These are phyloP conservation scores for Pygocentrus nattereri DNA, from an alignment of 2,797 vertebrate species.

Conservation along the genomic window DNA sequence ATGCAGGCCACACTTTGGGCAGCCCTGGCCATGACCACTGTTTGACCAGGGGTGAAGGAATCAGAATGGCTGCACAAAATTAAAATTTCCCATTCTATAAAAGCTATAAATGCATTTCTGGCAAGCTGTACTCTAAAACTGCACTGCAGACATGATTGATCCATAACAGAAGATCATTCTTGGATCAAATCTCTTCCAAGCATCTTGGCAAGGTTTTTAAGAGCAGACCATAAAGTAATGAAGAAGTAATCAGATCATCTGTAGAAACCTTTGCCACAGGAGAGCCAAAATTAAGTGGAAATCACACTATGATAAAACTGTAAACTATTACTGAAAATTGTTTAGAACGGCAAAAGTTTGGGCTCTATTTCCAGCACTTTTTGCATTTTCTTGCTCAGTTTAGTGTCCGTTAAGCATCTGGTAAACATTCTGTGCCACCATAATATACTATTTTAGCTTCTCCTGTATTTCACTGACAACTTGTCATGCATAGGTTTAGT, in stretches of 20 bases:
- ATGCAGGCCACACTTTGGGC: background rate
- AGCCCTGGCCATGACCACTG: background rate
- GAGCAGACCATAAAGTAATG: constrained; percentile 32
- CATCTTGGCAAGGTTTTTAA: constrained; percentile 28
- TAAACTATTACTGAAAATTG: background rate
- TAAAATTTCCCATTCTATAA: constrained; percentile 41
- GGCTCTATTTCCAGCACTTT: background rate
- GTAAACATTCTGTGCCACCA: constrained; percentile 14
- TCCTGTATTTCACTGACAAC: background rate
- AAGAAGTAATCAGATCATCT: constrained; percentile 1
- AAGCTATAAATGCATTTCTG: constrained; percentile 47
- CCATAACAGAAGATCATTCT: constrained; percentile 29
- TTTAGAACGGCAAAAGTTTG: background rate
- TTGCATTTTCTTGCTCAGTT: background rate
- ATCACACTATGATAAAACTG: background rate
- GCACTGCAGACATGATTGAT: constrained; percentile 41
- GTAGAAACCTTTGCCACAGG: constrained; percentile 10
- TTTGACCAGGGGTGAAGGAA: constrained; percentile 2
- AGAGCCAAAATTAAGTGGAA: constrained; percentile 17
- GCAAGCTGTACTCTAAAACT: constrained; percentile 8
- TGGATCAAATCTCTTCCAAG: constrained; percentile 40
- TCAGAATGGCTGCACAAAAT: constrained; percentile 17
- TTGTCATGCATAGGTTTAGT: constrained; percentile 18
- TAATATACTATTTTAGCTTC: too few relatives aligned
- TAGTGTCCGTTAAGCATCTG: constrained; percentile 26